Evolutionary conservation across 2,888 invertebrate species (phyloP), one percentile per base, ranked within the genome.

Genomic region (Stenotaenia linearis): DNA sequence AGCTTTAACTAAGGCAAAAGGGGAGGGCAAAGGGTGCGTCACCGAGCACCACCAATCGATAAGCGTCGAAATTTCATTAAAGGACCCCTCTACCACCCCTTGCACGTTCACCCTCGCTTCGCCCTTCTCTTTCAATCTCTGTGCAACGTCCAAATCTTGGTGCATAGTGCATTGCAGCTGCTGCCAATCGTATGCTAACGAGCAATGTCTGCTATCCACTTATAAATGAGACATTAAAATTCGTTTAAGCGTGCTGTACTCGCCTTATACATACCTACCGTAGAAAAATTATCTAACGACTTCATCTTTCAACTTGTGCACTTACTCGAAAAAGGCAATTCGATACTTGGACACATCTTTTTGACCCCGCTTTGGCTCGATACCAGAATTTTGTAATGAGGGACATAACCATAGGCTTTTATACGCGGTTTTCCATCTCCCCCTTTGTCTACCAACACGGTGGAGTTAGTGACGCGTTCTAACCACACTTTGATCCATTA

Each of bases 121-220:
- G 40, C 40, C 40, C 40, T 40, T 40, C 56, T 21, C 56, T 56
- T 56, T 56, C 56, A 56, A 56, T 56, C 56, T 56, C 21, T 56
- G 56, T 56, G 56, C 56, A 56, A 56, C 56, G 56, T 56, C 56
- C 56, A 56, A 56, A 56, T 56, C 56, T 56, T 56, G 56, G 56
- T 56, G 56, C 56, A 56, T 56, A 56, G 56, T 56, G 56, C 23
- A 56, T 23, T 23, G 56, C 56, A 56, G 56, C 56, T 56, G 56
- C 56, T 56, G 56, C 56, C 56, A 56, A 56, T 56, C 56, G 56
- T 56, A 56, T 56, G 56, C 56, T 56, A 56, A 56, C 56, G 56
- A 56, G 56, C 56, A 56, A 56, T 56, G 56, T 23, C 21, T 56
- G 21, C 56, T 56, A 56, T 56, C 56, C 56, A 56, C 56, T 56